Evolutionary conservation across 2,797 vertebrate species (phyloP), one percentile per base, ranked within the genome.

Genomic region (Petrocephalus schoutedeni): DNA sequence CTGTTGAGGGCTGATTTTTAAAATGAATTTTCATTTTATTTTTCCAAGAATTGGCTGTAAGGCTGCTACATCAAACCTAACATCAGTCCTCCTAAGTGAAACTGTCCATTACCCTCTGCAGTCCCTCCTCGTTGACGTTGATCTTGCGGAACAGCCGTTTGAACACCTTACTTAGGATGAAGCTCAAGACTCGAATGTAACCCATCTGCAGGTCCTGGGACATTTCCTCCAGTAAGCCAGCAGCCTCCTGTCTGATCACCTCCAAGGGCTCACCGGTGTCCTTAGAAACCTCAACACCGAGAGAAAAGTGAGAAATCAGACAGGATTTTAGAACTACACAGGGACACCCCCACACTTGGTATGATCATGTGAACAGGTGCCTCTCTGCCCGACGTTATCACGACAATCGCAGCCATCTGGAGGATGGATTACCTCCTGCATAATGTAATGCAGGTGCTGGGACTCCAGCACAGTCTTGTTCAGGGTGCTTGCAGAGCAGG

Each of bases 101-200:
- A 9, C 2, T 3, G 5, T n/a, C 16, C 2, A 12, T 96, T 88
- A 99, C 98, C 95, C 90, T 95, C 87, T 96, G 94, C 89, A 99
- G 96, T 87, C 97, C 97, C 36, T 99, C 98, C 93, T 97, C 96
- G 93, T 99, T 99, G 89, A 99, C 95, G 71, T 93, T 94, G 91
- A 99, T 94, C 89, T 95, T 95, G 32, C 93, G 96, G 94, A 97
- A 99, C 90, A 99, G 92, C 0, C 95, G 95, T 92, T 98, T 98
- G 91, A 99, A 95, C 92, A 98, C 94, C 92, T 99, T 99, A 91
- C 91, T 97, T 59, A 98, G 51, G 1, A 92, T 93, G 92, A 96
- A 98, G 51, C 93, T 96, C 94, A 99, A 95, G 92, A 99, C 94
- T 32, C 98, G 94, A 90, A 99, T 93, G 86, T 96, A 93, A 85